phyloP scores from a whole-genome alignment of 2,888 invertebrate species.

The Hydropsyche betteni region DNA sequence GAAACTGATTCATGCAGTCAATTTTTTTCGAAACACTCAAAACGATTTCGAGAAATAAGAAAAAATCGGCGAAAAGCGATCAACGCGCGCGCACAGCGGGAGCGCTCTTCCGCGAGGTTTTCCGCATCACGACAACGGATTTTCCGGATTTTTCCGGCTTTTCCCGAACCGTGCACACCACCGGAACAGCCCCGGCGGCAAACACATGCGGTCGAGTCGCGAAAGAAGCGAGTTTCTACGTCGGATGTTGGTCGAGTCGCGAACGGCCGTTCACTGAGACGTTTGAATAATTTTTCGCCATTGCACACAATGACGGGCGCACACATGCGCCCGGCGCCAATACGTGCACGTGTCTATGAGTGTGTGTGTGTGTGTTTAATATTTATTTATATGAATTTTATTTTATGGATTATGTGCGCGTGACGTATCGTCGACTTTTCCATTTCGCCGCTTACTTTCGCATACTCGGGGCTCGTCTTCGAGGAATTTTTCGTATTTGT shows the following conservation, averaged over 20 bases:
- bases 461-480: no score
- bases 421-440: constrained; percentile 5
- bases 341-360: not conserved
- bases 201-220: not conserved
- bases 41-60: no score
- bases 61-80: no score
- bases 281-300: constrained; percentile 25
- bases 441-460: constrained; percentile 14
- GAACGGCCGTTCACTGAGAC: constrained; percentile 24
- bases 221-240: not conserved
- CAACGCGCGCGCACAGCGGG: no score
- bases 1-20: constrained; percentile 34
- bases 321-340: not conserved
- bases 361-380: not conserved
- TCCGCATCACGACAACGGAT: not conserved
- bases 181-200: no score
- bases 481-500: no score
- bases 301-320: not conserved
- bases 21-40: no score
- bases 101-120: not conserved
- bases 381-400: no score
- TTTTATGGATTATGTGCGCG: not conserved
- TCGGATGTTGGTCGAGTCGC: constrained; percentile 15
- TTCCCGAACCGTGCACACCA: no score
- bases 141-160: not conserved